Percentiles rank a stretch among this genome's conserved stretches.
phyloP scores from a whole-genome alignment of 2,888 invertebrate genomes.

The Drosophila atroscutellata region DNA sequence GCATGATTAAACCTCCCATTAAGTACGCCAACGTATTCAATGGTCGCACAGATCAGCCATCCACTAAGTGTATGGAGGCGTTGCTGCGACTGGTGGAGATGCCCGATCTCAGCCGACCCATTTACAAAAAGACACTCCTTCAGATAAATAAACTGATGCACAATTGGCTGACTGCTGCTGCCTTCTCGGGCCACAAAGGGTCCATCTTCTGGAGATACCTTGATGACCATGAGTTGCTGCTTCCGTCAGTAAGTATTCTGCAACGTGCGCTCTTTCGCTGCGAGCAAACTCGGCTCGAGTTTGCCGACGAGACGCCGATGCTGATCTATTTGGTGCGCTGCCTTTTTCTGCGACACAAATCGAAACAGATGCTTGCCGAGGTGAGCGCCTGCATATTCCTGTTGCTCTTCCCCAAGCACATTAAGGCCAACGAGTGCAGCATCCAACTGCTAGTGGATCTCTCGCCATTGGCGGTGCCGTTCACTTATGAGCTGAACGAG shows the following conservation, averaged over 20 bases:
- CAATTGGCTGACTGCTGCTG: conserved; percentile 45
- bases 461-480: conserved; percentile 67
- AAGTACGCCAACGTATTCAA: conserved; percentile 69
- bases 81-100: conserved; percentile 74
- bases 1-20: conserved; percentile 61
- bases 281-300: conserved; percentile 66
- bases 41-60: conserved; percentile 19
- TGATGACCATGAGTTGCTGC: conserved; percentile 24
- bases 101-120: conserved; percentile 70
- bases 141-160: conserved; percentile 72
- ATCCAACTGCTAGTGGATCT: conserved; percentile 63
- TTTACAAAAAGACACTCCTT: conserved; percentile 72
- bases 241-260: conserved; percentile 76
- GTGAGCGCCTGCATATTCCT: conserved; percentile 75
- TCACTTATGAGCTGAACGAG: conserved; percentile 60
- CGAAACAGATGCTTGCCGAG: conserved; percentile 72
- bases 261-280: conserved; percentile 37
- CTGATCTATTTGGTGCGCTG: conserved; percentile 75
- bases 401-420: conserved; percentile 67
- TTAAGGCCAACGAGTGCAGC: conserved; percentile 45
- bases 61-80: conserved; percentile 55
- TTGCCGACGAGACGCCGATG: conserved; percentile 70
- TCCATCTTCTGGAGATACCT: neutral
- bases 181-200: neutral
- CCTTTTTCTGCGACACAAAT: conserved; percentile 72